Base-by-base conservation (phyloP, 2,113 vertebrate species). In the Halcyon senegalensis region DNA sequence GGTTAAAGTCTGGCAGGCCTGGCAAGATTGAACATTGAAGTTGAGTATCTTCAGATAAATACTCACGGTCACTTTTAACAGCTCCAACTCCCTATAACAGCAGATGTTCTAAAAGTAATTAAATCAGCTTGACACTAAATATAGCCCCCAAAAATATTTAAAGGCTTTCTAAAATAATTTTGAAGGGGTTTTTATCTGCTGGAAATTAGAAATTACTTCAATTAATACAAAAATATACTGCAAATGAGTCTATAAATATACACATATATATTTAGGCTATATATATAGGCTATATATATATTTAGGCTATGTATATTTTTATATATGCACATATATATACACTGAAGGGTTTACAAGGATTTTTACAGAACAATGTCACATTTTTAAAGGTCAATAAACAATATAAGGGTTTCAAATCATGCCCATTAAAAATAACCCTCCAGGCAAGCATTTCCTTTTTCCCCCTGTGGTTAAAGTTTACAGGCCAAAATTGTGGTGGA, bases 71-170 rank as follows among this genome's bases (percentile, higher is more conserved):
- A 95, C 86, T 92, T 96, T 79, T 87, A 96, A 86, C 74, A 95
- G 86, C 87, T 92, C 77, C 58, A 91, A 37, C 33, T 94, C 62
- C 25, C 77, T 87, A 58, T 62, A 95, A 92, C 76, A 89, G 94
- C 95, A 96, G 96, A 80, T 97, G 96, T 89, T 96, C 94, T 95
- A 93, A 89, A 89, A 94, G 96, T 95, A 96, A 95, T 96, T 96
- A 95, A 95, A 94, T 97, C 96, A 96, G 81, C 77, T 96, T 87
- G 80, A 91, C 70, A 59, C 96, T 96, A 97, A 95, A 96, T 94
- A 96, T 96, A 97, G 92, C 9, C 80, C 24, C 8, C n/a, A 89
- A 60, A 92, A 95, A 87, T 85, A 30, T 94, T 95, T 94, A 91
- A 95, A 96, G 74, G 72, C 81, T 96, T 95, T 93, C 94, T 92